Base-by-base conservation (phyloP, 1,140 invertebrate species). In the Paraescarpia echinospica region DNA sequence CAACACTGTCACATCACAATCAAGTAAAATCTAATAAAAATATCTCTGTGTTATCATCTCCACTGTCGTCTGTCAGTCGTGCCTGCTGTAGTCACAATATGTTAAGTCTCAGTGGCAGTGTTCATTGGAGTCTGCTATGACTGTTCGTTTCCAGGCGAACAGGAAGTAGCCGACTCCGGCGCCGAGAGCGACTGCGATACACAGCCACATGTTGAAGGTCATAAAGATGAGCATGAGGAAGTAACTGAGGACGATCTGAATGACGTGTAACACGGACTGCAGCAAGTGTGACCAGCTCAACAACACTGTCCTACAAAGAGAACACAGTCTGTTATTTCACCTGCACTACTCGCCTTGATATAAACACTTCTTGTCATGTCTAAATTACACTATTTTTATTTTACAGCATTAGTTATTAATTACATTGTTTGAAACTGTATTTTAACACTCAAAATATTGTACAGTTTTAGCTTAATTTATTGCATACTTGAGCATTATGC, bases 201-300 rank as follows among this genome's bases (percentile, higher is more conserved):
- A 99, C 33, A 99, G 97, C 98, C 98, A 99, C 33, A 98, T 97
- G 95, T 99, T 99, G 97, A 99, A 99, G 0, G 98, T 99, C 99
- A 99, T 99, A 96, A 99, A 99, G 93, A 99, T 98, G 96, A 99
- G 96, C 99, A 99, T 99, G 33, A 99, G 97, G 94, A 98, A 97
- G 96, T 99, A 99, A 33, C 98, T 98, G 41, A 99, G 96, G 4
- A 98, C 97, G 91, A 99, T 97, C 96, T 99, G 99, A 0, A 99
- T 93, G 92, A 99, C 97, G 95, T 99, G 98, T 9, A 99, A 96
- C 18, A 97, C 94, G 1, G 98, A 99, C 96, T 99, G 98, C 51
- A 98, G 96, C n/a, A 97, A 95, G 96, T 99, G 98, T 4, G 22
- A 34, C 34, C 90, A 22, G 93, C 92, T 48, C 92, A 92, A 33